Evolutionary conservation across 2,888 invertebrate species (phyloP), one percentile per base, ranked within the genome.

Genomic region (Philereme vetulata): DNA sequence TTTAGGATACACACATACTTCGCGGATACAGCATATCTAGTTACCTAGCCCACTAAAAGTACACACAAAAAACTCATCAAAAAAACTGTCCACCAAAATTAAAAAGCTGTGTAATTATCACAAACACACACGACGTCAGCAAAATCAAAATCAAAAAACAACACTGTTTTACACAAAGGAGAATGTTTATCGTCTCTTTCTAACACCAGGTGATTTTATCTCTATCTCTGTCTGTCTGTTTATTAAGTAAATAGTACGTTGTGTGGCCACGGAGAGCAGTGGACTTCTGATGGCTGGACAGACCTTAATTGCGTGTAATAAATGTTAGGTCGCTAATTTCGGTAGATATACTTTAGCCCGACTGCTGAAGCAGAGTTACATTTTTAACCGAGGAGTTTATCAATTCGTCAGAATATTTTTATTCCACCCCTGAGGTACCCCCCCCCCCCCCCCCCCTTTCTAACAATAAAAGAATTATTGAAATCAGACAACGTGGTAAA

Each of bases 271-370:
- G 44, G 48, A 38, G 51, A 48, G 10, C 10, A 4, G 47, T 10
- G 8, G 6, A 44, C 48, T 7, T 60, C 51, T 60, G 60, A 51
- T 47, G 48, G 51, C 8, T 44, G 44, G 36, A 7, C 49, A 35
- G 42, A 43, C 48, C 45, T 50, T 57, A 61, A 61, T 61, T 56
- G 61, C 32, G 50, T 46, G 56, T 40, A 56, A 44, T 56, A 56
- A 46, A 57, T 53, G 56, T 45, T 45, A 32, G 35, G 44, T 34
- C 11, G 42, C 38, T 50, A 33, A 40, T 50, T 5, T 35, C 5
- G 38, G 38, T 6, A n/a, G n/a, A n/a, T n/a, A 21, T 21, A 21
- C 21, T 21, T 2, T 21, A 21, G 21, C 21, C 21, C 21, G 21
- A 21, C 21, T 21, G 21, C 21, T 21, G 21, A 21, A 21, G 21